These are phyloP conservation scores for Cladopsammia gracilis DNA, from an alignment of 64 coral and sea anemone species.

Conservation along the genomic window DNA sequence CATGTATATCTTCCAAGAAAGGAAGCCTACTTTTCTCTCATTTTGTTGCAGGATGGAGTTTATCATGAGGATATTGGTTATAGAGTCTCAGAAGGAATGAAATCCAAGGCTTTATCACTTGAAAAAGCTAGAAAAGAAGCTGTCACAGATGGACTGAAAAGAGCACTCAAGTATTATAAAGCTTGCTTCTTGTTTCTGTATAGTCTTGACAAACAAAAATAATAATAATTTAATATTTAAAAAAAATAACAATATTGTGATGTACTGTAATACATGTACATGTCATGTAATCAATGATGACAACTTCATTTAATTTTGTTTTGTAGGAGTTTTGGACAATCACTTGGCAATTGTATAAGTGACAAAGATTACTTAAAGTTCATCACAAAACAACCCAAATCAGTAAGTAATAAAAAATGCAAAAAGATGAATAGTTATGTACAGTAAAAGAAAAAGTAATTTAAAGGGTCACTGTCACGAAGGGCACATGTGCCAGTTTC, in stretches of 20 bases:
- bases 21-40: too few relatives aligned
- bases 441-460: too few relatives aligned
- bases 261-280: too few relatives aligned
- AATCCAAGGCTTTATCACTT: conserved; percentile 88
- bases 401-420: conserved; percentile 33
- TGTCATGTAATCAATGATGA: too few relatives aligned
- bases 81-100: conserved; percentile 93
- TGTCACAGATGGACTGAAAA: conserved; percentile 95
- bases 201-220: too few relatives aligned
- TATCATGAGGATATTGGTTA: conserved; percentile 97
- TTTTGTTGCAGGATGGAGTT: conserved; percentile 92
- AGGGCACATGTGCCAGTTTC: too few relatives aligned
- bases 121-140: conserved; percentile 98
- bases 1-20: too few relatives aligned
- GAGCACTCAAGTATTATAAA: conserved; percentile 95
- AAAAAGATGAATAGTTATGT: background rate
- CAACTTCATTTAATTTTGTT: too few relatives aligned
- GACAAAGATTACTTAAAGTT: conserved; percentile 91
- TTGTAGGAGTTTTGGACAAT: conserved; percentile 93
- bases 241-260: too few relatives aligned
- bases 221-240: too few relatives aligned
- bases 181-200: too few relatives aligned
- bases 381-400: conserved; percentile 87
- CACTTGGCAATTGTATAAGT: conserved; percentile 88
- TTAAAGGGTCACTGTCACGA: too few relatives aligned